Percentiles rank a stretch among this genome's conserved stretches.
phyloP scores from a whole-genome alignment of 2,888 invertebrate genomes.

The Macrophya annulata region DNA sequence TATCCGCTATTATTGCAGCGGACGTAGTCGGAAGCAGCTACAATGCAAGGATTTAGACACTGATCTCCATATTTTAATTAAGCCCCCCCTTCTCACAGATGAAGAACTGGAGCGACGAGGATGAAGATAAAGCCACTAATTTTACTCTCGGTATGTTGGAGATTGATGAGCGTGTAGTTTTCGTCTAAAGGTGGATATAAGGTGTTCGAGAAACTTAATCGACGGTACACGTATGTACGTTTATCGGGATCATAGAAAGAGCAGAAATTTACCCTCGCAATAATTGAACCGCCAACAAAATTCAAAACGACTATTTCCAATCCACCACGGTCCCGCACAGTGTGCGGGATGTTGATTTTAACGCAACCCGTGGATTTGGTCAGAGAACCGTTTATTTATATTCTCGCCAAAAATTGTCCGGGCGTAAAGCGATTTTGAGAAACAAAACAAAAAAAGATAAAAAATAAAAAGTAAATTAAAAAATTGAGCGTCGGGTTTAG shows the following conservation, averaged over 20 bases:
- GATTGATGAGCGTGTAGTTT: not conserved
- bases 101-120: not conserved
- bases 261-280: too few relatives aligned
- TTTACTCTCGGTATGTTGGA: not conserved
- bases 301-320: not conserved
- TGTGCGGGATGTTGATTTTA: not conserved
- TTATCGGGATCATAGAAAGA: too few relatives aligned
- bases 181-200: not conserved
- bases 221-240: not conserved
- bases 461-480: too few relatives aligned
- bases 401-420: not conserved
- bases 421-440: not conserved
- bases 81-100: slow-evolving; percentile 54
- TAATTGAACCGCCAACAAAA: not conserved
- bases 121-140: not conserved
- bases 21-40: slow-evolving; percentile 54
- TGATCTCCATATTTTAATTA: slow-evolving; percentile 79
- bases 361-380: not conserved
- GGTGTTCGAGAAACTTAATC: not conserved
- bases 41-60: slow-evolving; percentile 74
- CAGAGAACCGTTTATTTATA: not conserved
- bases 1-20: slow-evolving; percentile 77
- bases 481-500: too few relatives aligned
- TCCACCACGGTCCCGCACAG: too few relatives aligned
- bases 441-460: too few relatives aligned